Evolutionary conservation across 2,113 vertebrate genomes (phyloP).

Genomic region (Gyps fulvus): DNA sequence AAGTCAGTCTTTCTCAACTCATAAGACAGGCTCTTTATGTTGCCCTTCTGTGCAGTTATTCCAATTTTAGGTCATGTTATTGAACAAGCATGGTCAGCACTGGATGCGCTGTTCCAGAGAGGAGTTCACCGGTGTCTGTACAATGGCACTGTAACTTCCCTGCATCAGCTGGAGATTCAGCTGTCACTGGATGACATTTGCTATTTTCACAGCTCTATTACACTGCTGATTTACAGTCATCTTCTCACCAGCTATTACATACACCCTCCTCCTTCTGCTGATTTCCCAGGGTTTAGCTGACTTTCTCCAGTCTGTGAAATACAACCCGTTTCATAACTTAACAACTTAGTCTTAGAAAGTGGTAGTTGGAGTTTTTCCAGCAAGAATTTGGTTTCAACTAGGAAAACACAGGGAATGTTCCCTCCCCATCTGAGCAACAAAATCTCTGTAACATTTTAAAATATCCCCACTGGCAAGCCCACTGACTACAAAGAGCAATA

Average conservation of each 20-base stretch:
- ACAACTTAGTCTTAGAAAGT: background rate
- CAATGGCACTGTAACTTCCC: background rate
- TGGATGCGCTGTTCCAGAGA: background rate
- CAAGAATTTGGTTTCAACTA: background rate
- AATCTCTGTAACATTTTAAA: background rate
- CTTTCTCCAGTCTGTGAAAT: background rate
- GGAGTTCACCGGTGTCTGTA: fast-evolving
- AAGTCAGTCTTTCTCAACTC: background rate
- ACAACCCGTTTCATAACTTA: background rate
- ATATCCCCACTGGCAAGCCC: background rate
- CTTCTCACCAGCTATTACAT: background rate
- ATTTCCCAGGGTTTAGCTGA: background rate
- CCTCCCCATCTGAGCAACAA: background rate
- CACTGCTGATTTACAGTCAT: background rate
- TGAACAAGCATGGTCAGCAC: background rate
- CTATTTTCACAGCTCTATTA: background rate
- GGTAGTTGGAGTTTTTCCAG: background rate
- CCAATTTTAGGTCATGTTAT: background rate
- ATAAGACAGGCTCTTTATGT: background rate
- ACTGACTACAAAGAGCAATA: background rate
- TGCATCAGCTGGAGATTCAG: background rate
- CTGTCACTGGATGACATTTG: background rate
- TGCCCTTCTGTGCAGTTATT: background rate
- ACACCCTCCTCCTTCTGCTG: background rate
- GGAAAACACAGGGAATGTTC: background rate